Evolutionary conservation across 2,113 vertebrate genomes (phyloP), one percentile per base, ranked within the genome.

Genomic region (Leptobrachium ailaonicum): DNA sequence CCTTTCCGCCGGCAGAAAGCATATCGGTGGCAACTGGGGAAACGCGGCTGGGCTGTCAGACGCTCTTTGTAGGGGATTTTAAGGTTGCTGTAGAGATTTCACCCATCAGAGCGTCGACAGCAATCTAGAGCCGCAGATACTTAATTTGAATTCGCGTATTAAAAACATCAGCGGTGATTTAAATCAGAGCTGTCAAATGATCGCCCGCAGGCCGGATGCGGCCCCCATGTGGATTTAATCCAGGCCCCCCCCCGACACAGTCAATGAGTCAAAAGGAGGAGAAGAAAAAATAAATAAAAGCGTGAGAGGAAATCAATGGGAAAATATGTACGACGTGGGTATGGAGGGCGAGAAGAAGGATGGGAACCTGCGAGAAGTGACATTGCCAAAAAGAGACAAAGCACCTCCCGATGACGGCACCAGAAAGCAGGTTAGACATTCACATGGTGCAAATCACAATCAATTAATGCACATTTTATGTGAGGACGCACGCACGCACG

Each of bases 211-310:
- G 78, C 63, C 78, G 50, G n/a, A 80, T 68, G 63, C 71, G 42
- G 71, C 78, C 78, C 78, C 78, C 78, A 60, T 80, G 78, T 69
- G 71, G 79, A 81, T 81, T 41, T 75, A 81, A 75, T 75, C 79
- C 79, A 62, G 66, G 20, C 20, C 20, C 20, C 20, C 72, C 71
- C 79, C 72, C 66, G 64, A 80, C 62, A 74, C 66, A 80, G 66
- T 75, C 71, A 81, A 75, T 69, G 79, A 75, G 79, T 75, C 64
- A 75, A 75, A 74, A 53, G 53, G 47, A 75, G 79, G 64, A 74
- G 54, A 66, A 81, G 64, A 81, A 72, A 72, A 81, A 81, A 75
- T 81, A 71, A 81, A 81, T 69, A 53, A 53, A 60, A 75, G 79
- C 72, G 68, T 43, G 64, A 81, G 64, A 81, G 79, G 63, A 81